Percentiles rank a stretch among this genome's conserved stretches.
These are phyloP conservation scores for Mythimna impura DNA, from an alignment of 2,888 invertebrate genomes.

Conservation along the genomic window DNA sequence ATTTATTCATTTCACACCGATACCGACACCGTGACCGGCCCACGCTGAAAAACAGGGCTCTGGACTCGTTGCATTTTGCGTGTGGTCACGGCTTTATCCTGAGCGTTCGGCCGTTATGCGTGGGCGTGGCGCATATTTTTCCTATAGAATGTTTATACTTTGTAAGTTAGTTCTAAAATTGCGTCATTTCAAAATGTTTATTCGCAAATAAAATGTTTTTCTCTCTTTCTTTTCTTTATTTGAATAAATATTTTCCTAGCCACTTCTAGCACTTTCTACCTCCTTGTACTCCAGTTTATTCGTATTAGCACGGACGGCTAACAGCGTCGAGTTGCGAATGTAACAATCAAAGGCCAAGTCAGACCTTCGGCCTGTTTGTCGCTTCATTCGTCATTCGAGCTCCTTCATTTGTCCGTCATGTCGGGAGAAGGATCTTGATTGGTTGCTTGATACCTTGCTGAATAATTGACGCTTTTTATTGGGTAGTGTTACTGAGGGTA, in stretches of 20 bases:
- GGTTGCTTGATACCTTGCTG: constrained; percentile 16
- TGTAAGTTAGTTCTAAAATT: too few relatives aligned
- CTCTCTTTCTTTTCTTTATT: too few relatives aligned
- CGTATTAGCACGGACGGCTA: constrained; percentile 60
- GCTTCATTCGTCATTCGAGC: constrained; percentile 73
- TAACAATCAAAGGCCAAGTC: constrained; percentile 75
- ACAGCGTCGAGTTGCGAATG: constrained; percentile 64
- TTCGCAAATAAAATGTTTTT: too few relatives aligned
- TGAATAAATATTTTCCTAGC: background rate
- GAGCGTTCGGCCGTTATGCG: too few relatives aligned
- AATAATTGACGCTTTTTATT: constrained; percentile 21
- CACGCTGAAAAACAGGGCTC: too few relatives aligned
- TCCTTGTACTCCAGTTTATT: constrained; percentile 49
- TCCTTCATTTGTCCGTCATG: constrained; percentile 62
- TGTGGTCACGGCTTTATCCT: too few relatives aligned
- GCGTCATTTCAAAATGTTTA: too few relatives aligned
- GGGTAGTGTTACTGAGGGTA: background rate
- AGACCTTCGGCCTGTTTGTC: constrained; percentile 69
- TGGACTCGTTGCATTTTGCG: too few relatives aligned
- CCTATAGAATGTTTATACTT: too few relatives aligned
- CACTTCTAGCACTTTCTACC: constrained; percentile 41
- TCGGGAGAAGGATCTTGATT: constrained; percentile 19
- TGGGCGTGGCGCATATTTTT: too few relatives aligned
- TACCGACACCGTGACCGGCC: too few relatives aligned
- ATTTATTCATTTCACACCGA: too few relatives aligned